Evolutionary conservation across 1,140 invertebrate species (phyloP), one percentile per base, ranked within the genome.

Genomic region (Idris sp.): DNA sequence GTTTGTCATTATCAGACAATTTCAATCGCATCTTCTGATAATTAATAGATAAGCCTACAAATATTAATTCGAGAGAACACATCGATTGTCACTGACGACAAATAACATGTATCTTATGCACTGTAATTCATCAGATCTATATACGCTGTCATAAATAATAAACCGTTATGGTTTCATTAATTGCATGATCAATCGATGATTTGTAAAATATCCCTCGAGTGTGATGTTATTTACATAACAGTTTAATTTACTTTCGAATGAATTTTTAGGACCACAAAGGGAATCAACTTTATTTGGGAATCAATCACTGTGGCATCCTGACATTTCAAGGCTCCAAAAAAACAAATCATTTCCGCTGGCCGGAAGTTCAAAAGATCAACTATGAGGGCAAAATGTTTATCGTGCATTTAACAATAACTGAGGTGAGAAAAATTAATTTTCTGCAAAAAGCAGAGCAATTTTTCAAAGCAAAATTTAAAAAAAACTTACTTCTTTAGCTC

Each of bases 311-410:
- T 62, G 97, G 97, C 15, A 97, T 99, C 41, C 91, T 98, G 61
- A 97, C 96, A 11, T 98, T 98, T 87, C 94, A 98, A 89, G 95
- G 95, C 13, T 96, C 94, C 72, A 91, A 95, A 79, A 94, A 97
- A 86, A 95, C 95, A 2, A 94, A 98, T 83, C 95, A 97, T 84
- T 98, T 98, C 88, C 94, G 95, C 77, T 99, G 97, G 97, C 91
- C 90, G 44, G 96, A 98, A 87, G 95, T 98, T 16, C 94, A 97
- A 79, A 98, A 97, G 87, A 95, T 98, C 56, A 97, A 97, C 82
- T 98, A 96, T 83, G 97, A 98, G 84, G 96, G 96, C n/a, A 96
- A 97, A 89, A 98, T 98, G 95, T 98, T 98, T 84, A 98, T 98
- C 77, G 93, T 97, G 61, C 96, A 98, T 88, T 89, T 98, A 35